A percentile compares a stretch with the other conserved stretches of the same genome.
Evolutionary conservation across 2,797 vertebrate genomes (phyloP).

Genomic region (Pygocentrus nattereri): DNA sequence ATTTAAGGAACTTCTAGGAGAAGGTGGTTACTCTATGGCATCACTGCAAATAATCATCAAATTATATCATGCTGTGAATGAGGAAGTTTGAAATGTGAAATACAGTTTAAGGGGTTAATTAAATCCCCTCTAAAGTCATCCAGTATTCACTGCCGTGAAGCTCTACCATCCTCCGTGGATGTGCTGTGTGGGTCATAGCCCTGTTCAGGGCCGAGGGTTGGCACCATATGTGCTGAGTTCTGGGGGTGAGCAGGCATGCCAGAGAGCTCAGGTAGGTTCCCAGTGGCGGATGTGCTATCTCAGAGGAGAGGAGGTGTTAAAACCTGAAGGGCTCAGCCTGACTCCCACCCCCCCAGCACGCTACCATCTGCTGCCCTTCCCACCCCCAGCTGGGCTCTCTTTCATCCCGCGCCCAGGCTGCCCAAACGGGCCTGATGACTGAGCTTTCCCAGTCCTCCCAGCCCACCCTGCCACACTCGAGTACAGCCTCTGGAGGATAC

Average conservation of each 20-base stretch:
- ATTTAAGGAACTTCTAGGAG: too few relatives aligned
- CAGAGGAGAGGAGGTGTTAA: slow-evolving; percentile 83
- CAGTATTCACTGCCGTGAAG: slow-evolving; percentile 43
- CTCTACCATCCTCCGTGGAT: slow-evolving; percentile 67
- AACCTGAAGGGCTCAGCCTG: slow-evolving; percentile 81
- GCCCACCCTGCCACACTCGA: slow-evolving; percentile 37
- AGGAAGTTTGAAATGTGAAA: background rate
- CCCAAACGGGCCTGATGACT: slow-evolving; percentile 81
- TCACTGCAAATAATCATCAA: background rate
- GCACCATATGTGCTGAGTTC: slow-evolving; percentile 76
- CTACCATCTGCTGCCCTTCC: slow-evolving; percentile 75
- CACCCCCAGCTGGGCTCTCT: slow-evolving; percentile 79
- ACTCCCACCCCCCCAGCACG: slow-evolving; percentile 69
- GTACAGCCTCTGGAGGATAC: slow-evolving; percentile 45
- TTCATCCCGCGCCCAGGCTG: slow-evolving; percentile 79
- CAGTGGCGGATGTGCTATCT: slow-evolving; percentile 74
- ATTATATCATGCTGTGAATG: background rate
- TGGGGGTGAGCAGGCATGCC: slow-evolving; percentile 70
- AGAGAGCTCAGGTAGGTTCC: slow-evolving; percentile 76
- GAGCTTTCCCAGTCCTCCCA: slow-evolving; percentile 79
- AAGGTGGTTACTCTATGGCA: background rate
- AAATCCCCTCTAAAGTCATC: slow-evolving; percentile 22
- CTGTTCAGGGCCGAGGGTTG: slow-evolving; percentile 71
- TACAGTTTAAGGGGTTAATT: background rate
- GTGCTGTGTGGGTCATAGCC: slow-evolving; percentile 72